Evolutionary conservation across 2,888 invertebrate genomes (phyloP), one percentile per base, ranked within the genome.

Genomic region (Yponomeuta cagnagella): DNA sequence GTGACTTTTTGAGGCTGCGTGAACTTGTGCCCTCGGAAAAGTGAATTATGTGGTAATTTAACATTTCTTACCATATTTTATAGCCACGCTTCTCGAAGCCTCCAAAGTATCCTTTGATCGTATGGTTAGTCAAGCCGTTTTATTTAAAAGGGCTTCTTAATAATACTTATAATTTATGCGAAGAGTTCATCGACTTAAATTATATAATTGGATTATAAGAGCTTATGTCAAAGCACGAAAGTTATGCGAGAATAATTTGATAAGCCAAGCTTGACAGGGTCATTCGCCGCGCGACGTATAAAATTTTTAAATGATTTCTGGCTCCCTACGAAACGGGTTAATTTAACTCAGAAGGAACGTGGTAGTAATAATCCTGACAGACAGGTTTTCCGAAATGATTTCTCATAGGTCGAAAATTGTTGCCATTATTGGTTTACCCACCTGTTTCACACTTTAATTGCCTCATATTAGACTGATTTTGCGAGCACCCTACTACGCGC

Each of bases 201-300:
- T 12, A 58, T 58, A 58, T 58, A 58, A 58, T 58, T 58, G 52
- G 12, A 58, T 58, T 58, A 43, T 43, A 58, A 58, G 15, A 58
- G 52, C 52, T 58, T 58, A 58, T 58, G 52, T 58, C 52, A 58
- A 58, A 58, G 15, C 52, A 15, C 15, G 15, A 58, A 58, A 58
- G 15, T 58, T 58, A 58, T 58, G 52, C 52, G 52, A 58, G 52
- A 58, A 58, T 58, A 58, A 58, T 58, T 58, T 58, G 52, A 58
- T 58, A 58, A 58, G 15, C 6, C 52, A 58, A 58, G 52, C 52
- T 58, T 5, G 52, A 15, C 52, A 58, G 52, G 52, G 52, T 58
- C 52, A 58, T 58, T 58, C 52, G 52, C 52, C 52, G 52, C 52
- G 52, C 52, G 15, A 58, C 12, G 52, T 0, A 58, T 58, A 15